Percentiles rank a stretch among this genome's conserved stretches.
Conservation (phyloP, 2,797 vertebrate species). For the Falco cherrug region DNA sequence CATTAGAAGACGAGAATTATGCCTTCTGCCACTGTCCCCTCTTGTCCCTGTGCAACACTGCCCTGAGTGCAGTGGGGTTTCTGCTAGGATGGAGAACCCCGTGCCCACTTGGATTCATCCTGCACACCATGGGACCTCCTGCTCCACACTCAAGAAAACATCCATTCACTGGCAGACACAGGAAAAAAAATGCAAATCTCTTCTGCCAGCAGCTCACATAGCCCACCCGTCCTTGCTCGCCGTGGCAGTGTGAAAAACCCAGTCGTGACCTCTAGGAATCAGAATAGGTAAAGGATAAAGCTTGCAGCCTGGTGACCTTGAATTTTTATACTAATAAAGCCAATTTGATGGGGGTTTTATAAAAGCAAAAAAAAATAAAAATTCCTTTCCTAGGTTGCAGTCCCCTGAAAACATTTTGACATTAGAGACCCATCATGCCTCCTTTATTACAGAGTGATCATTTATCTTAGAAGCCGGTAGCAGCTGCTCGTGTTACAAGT, state of each 20-base stretch:
- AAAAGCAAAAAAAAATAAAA: not conserved
- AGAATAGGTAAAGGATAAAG: not conserved
- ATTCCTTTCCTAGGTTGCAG: not conserved
- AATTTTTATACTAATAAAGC: constrained; percentile 19
- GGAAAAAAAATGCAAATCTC: not conserved
- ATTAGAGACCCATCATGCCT: constrained; percentile 25
- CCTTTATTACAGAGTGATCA: constrained; percentile 52
- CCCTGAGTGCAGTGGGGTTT: rapidly evolving
- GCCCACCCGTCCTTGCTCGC: not conserved
- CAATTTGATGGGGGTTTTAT: not conserved
- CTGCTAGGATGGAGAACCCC: not conserved
- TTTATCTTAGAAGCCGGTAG: constrained; percentile 50
- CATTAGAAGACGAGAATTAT: not conserved
- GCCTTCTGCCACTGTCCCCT: not conserved
- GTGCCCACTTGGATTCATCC: rapidly evolving
- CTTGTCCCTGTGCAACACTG: not conserved
- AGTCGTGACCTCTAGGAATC: not conserved
- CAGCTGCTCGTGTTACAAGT: constrained; percentile 66
- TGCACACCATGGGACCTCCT: not conserved
- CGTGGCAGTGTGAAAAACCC: rapidly evolving
- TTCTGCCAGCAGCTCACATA: not conserved
- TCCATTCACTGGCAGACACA: not conserved
- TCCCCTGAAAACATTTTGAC: constrained; percentile 41
- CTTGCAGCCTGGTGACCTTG: not conserved
- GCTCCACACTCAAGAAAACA: not conserved